Conservation (phyloP, 2,113 vertebrate species). For the Planiliza haematocheilus region DNA sequence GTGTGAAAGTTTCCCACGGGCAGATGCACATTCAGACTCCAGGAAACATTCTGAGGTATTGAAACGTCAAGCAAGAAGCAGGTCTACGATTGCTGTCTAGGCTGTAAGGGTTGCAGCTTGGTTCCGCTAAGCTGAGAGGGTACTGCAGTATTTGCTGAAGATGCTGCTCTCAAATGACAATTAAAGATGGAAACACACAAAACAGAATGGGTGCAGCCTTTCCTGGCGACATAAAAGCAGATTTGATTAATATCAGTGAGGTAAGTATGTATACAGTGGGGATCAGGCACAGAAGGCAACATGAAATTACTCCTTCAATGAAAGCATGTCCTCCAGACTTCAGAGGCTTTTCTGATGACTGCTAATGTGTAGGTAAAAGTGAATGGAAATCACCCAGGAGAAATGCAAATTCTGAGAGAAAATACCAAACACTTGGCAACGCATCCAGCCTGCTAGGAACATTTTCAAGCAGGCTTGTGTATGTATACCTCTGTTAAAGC, state of each 20-base stretch:
- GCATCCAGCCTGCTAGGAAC: background rate
- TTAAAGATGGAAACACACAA: conserved; percentile 29
- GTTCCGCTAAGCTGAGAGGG: background rate
- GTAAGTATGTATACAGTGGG: background rate
- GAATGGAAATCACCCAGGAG: conserved; percentile 43
- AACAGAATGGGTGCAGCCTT: conserved; percentile 25
- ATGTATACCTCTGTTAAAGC: background rate
- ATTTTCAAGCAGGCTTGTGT: background rate
- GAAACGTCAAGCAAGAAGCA: conserved; percentile 26
- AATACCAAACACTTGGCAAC: conserved; percentile 21
- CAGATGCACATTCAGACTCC: conserved; percentile 5
- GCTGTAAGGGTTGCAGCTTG: conserved; percentile 36
- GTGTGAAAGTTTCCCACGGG: conserved; percentile 61
- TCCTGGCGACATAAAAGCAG: conserved; percentile 18
- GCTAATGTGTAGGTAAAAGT: conserved; percentile 29
- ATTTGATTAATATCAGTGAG: background rate
- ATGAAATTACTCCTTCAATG: background rate
- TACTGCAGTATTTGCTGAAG: conserved; percentile 33
- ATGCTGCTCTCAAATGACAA: conserved; percentile 17
- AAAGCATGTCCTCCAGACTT: background rate
- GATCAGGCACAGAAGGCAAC: background rate
- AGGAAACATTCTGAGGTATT: conserved; percentile 8
- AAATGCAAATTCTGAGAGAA: conserved; percentile 62
- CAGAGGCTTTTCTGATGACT: background rate
- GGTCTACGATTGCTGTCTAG: conserved; percentile 26